Base-by-base conservation (phyloP, 2,888 invertebrate genomes). In the Encarsia formosa region DNA sequence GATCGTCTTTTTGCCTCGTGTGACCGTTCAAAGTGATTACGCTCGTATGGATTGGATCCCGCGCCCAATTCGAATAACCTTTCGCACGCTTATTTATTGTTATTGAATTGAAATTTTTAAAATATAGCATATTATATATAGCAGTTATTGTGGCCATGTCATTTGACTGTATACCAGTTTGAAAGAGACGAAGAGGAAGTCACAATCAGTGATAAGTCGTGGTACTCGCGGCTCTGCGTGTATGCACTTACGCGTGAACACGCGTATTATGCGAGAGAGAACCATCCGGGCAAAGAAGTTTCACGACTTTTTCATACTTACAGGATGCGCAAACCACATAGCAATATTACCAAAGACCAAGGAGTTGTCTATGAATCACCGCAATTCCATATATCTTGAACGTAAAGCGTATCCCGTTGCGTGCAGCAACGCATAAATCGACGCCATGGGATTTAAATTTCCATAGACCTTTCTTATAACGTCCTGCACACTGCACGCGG, bases 1-100 rank as follows among this genome's bases (percentile, higher is more conserved):
- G 15, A 9, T n/a, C 43, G 15, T 23, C 26, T 42, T 48, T 47
- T 49, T 50, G 42, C 48, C 43, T 43, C 47, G 31, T 41, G 40
- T 46, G 45, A 56, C 11, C 6, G 11, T 11, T 49, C 54, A 62
- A 67, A 64, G 66, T 66, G 64, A 67, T 67, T 67, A 62, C 65
- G 65, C 66, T 69, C 63, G 61, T 65, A 66, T 65, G 66, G 63
- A 68, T 67, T 65, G 59, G 68, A 68, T 66, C 63, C 59, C 42
- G n/a, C 24, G 37, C 6, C 37, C 24, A n/a, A n/a, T n/a, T n/a
- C n/a, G n/a, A n/a, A n/a, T n/a, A n/a, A n/a, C n/a, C n/a, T n/a
- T n/a, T n/a, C n/a, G n/a, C n/a, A n/a, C n/a, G n/a, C n/a, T n/a
- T n/a, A n/a, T n/a, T n/a, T n/a, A n/a, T n/a, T n/a, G n/a, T n/a